Evolutionary conservation across 2,888 invertebrate genomes (phyloP).

Genomic region (Copidosoma aretas): DNA sequence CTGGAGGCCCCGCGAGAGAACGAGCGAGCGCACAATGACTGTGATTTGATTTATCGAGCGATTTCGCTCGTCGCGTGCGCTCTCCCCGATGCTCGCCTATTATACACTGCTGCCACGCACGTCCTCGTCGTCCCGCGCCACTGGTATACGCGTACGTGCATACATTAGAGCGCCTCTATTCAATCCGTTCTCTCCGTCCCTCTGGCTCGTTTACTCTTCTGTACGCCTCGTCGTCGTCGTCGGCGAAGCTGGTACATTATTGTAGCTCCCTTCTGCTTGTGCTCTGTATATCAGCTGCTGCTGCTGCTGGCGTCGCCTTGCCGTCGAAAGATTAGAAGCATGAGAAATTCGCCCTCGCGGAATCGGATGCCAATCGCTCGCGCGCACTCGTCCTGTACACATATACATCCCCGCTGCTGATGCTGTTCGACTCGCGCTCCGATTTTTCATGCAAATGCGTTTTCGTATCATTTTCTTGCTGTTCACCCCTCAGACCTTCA

Average conservation of each 20-base stretch:
- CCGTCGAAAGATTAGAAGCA: conserved; percentile 37
- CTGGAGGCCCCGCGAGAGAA: conserved; percentile 23
- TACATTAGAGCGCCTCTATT: conserved; percentile 42
- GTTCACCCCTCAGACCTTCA: background rate
- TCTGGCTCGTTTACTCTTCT: background rate
- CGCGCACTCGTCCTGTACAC: background rate
- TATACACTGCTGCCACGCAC: background rate
- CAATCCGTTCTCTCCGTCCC: conserved; percentile 31
- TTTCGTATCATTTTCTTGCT: conserved; percentile 19
- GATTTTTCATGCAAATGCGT: conserved; percentile 34
- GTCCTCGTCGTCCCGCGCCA: conserved; percentile 21
- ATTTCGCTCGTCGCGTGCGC: conserved; percentile 42
- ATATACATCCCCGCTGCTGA: conserved; percentile 3
- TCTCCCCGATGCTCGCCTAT: conserved; percentile 18
- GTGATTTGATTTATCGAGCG: conserved; percentile 60
- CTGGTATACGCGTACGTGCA: conserved; percentile 37
- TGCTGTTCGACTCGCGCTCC: conserved; percentile 4
- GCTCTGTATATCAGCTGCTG: conserved; percentile 16
- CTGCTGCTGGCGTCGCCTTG: conserved; percentile 38
- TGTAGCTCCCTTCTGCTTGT: no score
- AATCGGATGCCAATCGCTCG: conserved; percentile 31
- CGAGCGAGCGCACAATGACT: conserved; percentile 52
- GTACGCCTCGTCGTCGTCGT: no score
- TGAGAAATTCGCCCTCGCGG: conserved; percentile 35
- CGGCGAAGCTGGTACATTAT: no score